phyloP scores from a whole-genome alignment of 1,140 invertebrate genomes.

The Pristionchus pacificus region DNA sequence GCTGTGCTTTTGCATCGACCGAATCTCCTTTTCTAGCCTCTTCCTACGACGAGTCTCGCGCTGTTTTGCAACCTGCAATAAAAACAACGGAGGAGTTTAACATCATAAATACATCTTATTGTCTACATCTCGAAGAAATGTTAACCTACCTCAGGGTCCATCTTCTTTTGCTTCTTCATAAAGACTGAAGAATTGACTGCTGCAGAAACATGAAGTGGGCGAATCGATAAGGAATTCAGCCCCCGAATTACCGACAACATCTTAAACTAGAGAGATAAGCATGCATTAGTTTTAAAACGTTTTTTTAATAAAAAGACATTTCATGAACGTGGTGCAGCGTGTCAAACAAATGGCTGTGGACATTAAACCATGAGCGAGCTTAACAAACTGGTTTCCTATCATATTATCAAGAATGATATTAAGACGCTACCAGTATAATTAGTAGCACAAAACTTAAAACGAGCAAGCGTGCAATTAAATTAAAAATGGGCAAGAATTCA shows the following conservation, averaged over 20 bases:
- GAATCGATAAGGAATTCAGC: background rate
- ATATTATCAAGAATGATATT: no score
- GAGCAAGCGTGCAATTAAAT: no score
- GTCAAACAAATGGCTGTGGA: no score
- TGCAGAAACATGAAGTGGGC: constrained; percentile 6
- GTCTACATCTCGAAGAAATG: background rate
- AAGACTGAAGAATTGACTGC: constrained; percentile 26
- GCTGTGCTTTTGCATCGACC: constrained; percentile 48
- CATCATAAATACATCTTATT: background rate
- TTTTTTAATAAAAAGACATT: background rate
- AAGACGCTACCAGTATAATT: no score
- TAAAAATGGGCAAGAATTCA: no score
- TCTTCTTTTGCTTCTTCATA: constrained; percentile 50
- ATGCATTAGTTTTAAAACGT: background rate
- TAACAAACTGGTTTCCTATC: no score
- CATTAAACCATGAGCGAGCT: no score
- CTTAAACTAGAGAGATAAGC: constrained; percentile 1
- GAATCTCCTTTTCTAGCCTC: constrained; percentile 49
- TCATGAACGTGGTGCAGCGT: no score
- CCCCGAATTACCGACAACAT: background rate
- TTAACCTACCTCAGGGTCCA: constrained; percentile 46
- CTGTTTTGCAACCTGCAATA: constrained; percentile 43
- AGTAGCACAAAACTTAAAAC: no score
- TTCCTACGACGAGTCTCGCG: constrained; percentile 46
- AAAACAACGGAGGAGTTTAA: background rate